Evolutionary conservation across 2,113 vertebrate genomes (phyloP).

Genomic region (Pomatorhinus ruficollis): DNA sequence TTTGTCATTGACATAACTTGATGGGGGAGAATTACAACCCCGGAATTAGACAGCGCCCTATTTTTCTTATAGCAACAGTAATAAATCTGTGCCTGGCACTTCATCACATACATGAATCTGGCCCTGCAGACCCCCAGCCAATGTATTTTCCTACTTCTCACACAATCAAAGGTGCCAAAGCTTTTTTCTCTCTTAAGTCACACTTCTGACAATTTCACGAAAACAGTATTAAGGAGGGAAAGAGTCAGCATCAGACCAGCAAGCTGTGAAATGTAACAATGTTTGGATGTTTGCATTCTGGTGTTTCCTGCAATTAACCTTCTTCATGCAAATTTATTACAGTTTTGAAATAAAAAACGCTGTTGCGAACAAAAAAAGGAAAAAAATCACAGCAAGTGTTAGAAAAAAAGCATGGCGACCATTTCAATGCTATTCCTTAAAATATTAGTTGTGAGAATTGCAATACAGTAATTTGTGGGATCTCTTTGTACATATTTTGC

Average conservation of each 20-base stretch:
- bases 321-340: slow-evolving; percentile 20
- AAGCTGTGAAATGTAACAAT: not conserved
- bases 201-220: slow-evolving; percentile 5
- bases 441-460: not conserved
- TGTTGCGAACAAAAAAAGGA: not conserved
- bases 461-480: not conserved
- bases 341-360: not conserved
- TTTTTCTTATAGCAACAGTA: not conserved
- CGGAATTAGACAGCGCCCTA: rapidly evolving
- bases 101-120: not conserved
- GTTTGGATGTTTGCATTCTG: not conserved
- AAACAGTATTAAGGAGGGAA: not conserved
- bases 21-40: not conserved
- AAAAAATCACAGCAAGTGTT: not conserved
- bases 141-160: slow-evolving; percentile 7
- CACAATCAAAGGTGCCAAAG: slow-evolving; percentile 23
- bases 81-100: slow-evolving; percentile 28
- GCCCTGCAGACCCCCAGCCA: not conserved
- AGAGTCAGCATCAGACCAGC: not conserved
- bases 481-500: not conserved
- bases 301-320: not conserved
- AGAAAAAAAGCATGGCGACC: not conserved
- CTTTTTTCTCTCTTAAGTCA: slow-evolving; percentile 1
- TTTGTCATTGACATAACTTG: not conserved
- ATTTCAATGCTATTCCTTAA: not conserved